A percentile compares a stretch with the other conserved stretches of the same genome.
These are phyloP conservation scores for Gymnodraco acuticeps DNA, from an alignment of 2,797 vertebrate species.

Conservation along the genomic window DNA sequence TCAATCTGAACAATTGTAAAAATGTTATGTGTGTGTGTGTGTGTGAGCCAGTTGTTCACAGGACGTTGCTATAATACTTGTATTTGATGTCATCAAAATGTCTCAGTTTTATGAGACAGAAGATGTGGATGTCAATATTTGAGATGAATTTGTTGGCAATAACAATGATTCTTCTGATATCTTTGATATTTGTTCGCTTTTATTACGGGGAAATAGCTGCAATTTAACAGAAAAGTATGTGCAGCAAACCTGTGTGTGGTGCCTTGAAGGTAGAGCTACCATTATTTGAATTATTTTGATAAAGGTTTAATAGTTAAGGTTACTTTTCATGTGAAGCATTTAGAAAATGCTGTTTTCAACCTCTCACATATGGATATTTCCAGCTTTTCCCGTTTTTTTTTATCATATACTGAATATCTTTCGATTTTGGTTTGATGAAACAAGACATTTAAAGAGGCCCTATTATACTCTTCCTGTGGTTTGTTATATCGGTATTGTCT, in stretches of 20 bases:
- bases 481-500: too few species aligned
- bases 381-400: too few species aligned
- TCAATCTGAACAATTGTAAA: not conserved
- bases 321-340: too few species aligned
- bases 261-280: not conserved
- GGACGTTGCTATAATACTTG: not conserved
- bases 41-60: not conserved
- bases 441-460: too few species aligned
- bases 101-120: not conserved
- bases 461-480: too few species aligned
- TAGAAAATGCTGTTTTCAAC: too few species aligned
- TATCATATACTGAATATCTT: too few species aligned
- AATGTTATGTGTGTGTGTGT: slow-evolving; percentile 10
- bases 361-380: too few species aligned
- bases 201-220: not conserved
- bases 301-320: too few species aligned
- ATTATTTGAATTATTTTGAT: too few species aligned
- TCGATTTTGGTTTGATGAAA: too few species aligned
- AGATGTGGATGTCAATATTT: not conserved
- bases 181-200: not conserved
- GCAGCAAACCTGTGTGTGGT: not conserved
- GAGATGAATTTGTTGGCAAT: too few species aligned
- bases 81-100: not conserved
- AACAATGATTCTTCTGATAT: not conserved
- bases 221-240: not conserved